phyloP scores from a whole-genome alignment of 2,888 invertebrate genomes.

The Apoda limacodes region DNA sequence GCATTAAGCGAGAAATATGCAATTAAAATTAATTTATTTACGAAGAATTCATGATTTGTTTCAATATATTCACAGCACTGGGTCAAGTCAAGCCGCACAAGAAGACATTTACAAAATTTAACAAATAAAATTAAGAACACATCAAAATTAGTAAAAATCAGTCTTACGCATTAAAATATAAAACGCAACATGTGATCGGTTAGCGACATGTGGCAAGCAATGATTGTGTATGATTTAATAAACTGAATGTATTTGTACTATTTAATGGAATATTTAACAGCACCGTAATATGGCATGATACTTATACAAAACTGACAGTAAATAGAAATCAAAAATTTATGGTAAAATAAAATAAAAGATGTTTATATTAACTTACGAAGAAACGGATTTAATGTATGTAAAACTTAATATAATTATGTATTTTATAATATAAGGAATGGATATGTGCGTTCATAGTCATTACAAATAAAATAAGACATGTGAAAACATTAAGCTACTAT shows the following conservation, averaged over 20 bases:
- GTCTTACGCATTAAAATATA: conserved; percentile 39
- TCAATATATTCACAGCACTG: conserved; percentile 1
- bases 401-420: no score
- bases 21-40: not conserved
- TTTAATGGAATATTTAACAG: conserved; percentile 41
- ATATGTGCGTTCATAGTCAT: no score
- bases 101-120: conserved; percentile 16
- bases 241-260: conserved; percentile 41
- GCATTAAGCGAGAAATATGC: not conserved
- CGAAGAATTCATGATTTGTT: not conserved
- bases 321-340: no score
- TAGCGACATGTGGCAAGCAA: conserved; percentile 18
- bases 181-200: conserved; percentile 25
- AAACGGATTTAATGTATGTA: no score
- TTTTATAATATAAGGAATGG: no score
- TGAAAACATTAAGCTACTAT: no score
- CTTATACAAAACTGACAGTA: conserved; percentile 19
- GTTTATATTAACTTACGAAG: no score
- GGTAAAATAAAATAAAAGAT: no score
- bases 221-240: conserved; percentile 21
- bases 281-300: conserved; percentile 44
- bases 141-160: conserved; percentile 44
- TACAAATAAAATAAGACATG: no score
- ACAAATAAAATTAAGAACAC: conserved; percentile 30
- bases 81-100: conserved; percentile 14